Conservation (phyloP, 2,888 invertebrate genomes). For the Leucania comma region DNA sequence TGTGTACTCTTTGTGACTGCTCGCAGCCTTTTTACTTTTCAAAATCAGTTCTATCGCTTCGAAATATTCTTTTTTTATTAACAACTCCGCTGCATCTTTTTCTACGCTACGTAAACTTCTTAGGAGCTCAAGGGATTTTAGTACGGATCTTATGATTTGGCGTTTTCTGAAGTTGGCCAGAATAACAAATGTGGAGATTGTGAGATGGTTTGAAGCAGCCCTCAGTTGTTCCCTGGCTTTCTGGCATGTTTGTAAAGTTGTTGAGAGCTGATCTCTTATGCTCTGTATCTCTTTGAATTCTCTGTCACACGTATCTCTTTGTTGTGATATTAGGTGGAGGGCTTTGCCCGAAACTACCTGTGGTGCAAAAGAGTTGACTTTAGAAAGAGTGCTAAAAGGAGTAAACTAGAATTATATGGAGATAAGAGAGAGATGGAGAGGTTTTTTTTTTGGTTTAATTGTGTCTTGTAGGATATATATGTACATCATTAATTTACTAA, state of each 20-base stretch:
- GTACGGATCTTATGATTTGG: constrained; percentile 94
- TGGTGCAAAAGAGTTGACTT: background rate
- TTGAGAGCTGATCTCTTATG: constrained; percentile 93
- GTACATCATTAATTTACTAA: too few relatives aligned
- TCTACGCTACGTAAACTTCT: constrained; percentile 94
- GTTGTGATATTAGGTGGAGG: constrained; percentile 97
- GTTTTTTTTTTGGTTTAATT: too few relatives aligned
- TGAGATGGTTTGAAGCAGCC: constrained; percentile 95
- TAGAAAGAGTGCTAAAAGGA: background rate
- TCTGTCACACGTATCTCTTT: constrained; percentile 96
- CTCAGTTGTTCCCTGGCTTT: constrained; percentile 93
- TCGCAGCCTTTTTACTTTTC: constrained; percentile 96
- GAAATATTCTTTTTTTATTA: constrained; percentile 96
- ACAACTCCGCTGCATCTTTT: constrained; percentile 94
- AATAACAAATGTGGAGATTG: constrained; percentile 96
- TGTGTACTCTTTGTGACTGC: constrained; percentile 96
- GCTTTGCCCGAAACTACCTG: constrained; percentile 98
- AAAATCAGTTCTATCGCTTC: constrained; percentile 97
- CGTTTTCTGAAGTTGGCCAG: constrained; percentile 97
- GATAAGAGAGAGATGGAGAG: too few relatives aligned
- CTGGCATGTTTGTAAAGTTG: constrained; percentile 93
- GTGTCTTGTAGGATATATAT: too few relatives aligned
- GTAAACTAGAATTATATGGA: too few relatives aligned
- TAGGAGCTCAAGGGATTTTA: constrained; percentile 92
- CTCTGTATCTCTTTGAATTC: constrained; percentile 95